Evolutionary conservation across 2,888 invertebrate species (phyloP).

Genomic region (Erebia palarica): DNA sequence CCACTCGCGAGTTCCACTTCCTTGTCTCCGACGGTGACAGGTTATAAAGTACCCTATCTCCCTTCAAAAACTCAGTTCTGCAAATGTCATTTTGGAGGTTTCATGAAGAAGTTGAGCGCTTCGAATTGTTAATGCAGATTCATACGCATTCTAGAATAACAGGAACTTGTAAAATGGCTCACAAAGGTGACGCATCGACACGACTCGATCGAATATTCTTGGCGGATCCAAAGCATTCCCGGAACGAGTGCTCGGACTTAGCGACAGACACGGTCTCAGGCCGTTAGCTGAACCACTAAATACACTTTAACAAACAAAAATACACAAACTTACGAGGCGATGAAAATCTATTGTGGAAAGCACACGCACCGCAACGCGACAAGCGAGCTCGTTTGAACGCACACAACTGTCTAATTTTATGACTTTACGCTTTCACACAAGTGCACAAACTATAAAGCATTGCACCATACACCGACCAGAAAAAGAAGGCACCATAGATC

Average conservation of each 20-base stretch:
- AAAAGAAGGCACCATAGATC: no score
- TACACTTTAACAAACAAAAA: constrained; percentile 64
- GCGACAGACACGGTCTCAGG: constrained; percentile 42
- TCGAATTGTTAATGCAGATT: constrained; percentile 32
- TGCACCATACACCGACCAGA: no score
- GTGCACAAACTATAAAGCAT: not conserved
- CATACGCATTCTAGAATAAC: constrained; percentile 50
- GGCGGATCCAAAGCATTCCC: constrained; percentile 51
- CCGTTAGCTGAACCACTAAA: constrained; percentile 51
- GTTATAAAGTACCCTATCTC: constrained; percentile 59
- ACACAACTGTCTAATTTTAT: constrained; percentile 59
- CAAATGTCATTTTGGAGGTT: constrained; percentile 14
- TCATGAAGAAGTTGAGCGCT: constrained; percentile 4
- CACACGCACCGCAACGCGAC: constrained; percentile 78
- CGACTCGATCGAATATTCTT: constrained; percentile 76
- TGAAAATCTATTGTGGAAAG: constrained; percentile 79
- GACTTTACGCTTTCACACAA: constrained; percentile 49
- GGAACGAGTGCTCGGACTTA: constrained; percentile 37
- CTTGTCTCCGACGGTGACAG: constrained; percentile 36
- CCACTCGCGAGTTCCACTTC: constrained; percentile 40
- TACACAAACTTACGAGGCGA: constrained; percentile 80
- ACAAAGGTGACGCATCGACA: constrained; percentile 82
- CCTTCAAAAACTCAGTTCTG: constrained; percentile 28
- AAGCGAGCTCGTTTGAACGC: constrained; percentile 73
- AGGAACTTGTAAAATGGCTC: constrained; percentile 77